phyloP scores from a whole-genome alignment of 2,113 vertebrate genomes.

The Cettia cetti region DNA sequence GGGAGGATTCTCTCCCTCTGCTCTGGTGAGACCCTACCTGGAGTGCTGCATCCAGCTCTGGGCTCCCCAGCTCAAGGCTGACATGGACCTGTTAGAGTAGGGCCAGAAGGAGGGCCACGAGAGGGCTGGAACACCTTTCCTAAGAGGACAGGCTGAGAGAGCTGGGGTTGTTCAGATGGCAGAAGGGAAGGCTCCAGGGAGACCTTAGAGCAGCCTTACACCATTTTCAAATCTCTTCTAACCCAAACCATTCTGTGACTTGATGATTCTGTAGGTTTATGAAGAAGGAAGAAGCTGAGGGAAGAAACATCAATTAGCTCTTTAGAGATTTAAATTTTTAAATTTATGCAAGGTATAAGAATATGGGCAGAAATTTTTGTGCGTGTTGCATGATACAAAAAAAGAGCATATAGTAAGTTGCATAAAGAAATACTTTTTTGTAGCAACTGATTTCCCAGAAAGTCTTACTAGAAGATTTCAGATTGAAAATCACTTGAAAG shows the following conservation, averaged over 20 bases:
- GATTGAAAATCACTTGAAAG: background rate
- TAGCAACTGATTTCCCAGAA: background rate
- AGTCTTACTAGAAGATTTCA: background rate
- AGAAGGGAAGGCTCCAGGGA: fast-evolving
- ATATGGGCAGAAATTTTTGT: background rate
- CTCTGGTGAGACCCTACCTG: background rate
- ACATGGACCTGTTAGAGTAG: background rate
- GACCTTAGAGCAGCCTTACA: background rate
- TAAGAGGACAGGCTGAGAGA: background rate
- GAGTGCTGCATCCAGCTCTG: background rate
- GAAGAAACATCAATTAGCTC: background rate
- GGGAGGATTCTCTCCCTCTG: background rate
- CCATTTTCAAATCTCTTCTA: background rate
- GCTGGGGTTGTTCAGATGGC: background rate
- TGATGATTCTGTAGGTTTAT: background rate
- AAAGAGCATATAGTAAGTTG: background rate
- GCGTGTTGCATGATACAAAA: background rate
- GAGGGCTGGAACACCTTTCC: background rate
- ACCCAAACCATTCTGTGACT: background rate
- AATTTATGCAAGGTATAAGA: background rate
- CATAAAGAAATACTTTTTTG: background rate
- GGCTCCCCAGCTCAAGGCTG: background rate
- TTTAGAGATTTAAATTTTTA: background rate
- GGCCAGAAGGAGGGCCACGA: fast-evolving
- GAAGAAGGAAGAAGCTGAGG: background rate